phyloP scores from a whole-genome alignment of 2,797 vertebrate genomes.

The Carapus acus region DNA sequence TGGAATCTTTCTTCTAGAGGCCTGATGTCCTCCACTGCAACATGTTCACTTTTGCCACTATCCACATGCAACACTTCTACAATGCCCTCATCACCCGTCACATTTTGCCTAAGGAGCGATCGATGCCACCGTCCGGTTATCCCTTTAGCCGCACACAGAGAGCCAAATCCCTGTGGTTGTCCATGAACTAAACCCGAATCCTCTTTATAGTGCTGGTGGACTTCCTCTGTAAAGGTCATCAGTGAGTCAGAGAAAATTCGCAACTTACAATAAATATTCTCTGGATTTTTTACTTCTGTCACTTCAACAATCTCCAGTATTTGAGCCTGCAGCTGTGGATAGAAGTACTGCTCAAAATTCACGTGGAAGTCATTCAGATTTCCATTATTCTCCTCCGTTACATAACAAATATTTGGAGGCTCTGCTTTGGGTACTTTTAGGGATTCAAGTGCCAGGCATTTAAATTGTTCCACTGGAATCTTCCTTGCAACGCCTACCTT shows the following conservation, averaged over 20 bases:
- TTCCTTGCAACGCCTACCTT: constrained; percentile 69
- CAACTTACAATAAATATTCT: constrained; percentile 80
- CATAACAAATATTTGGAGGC: constrained; percentile 12
- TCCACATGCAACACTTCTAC: constrained; percentile 83
- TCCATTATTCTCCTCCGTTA: constrained; percentile 21
- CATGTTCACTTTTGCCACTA: constrained; percentile 76
- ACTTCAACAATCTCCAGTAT: constrained; percentile 75
- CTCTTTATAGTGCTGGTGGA: constrained; percentile 65
- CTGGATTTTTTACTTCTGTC: constrained; percentile 77
- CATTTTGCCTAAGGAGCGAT: constrained; percentile 62
- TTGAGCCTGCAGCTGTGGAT: constrained; percentile 74
- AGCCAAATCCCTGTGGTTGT: constrained; percentile 63
- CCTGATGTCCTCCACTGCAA: constrained; percentile 68
- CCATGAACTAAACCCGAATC: constrained; percentile 36
- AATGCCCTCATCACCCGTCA: constrained; percentile 10
- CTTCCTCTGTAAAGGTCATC: constrained; percentile 70
- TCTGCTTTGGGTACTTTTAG: constrained; percentile 36
- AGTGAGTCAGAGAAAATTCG: constrained; percentile 79
- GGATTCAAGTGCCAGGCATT: constrained; percentile 52
- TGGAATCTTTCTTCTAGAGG: constrained; percentile 72
- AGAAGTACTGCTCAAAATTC: constrained; percentile 70
- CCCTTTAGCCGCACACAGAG: constrained; percentile 79
- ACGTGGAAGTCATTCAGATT: constrained; percentile 8
- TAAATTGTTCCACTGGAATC: constrained; percentile 62
- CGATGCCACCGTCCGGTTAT: constrained; percentile 80